Evolutionary conservation across 2,888 invertebrate species (phyloP).

Genomic region (Nymphalis c-album): DNA sequence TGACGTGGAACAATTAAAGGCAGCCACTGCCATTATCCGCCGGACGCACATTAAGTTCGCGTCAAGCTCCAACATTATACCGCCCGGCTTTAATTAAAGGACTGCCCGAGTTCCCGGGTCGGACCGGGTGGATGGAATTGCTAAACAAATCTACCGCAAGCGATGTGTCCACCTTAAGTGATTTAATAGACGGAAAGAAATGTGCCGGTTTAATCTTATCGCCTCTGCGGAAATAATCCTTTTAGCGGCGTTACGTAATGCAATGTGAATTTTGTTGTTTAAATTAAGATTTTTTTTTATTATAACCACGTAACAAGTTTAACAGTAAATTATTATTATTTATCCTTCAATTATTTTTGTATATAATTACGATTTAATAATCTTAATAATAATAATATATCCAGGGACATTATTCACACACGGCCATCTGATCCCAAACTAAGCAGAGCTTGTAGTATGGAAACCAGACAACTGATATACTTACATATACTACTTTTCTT

Average conservation of each 20-base stretch:
- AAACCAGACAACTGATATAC: too few relatives aligned
- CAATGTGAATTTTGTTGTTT: constrained; percentile 30
- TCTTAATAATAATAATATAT: too few relatives aligned
- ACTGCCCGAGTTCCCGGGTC: constrained; percentile 73
- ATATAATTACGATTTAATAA: too few relatives aligned
- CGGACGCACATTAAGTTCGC: constrained; percentile 78
- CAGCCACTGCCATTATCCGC: constrained; percentile 70
- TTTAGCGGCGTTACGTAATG: constrained; percentile 35
- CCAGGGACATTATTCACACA: too few relatives aligned
- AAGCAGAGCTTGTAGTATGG: too few relatives aligned
- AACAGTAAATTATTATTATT: too few relatives aligned
- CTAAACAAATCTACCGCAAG: constrained; percentile 80
- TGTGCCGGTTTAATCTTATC: constrained; percentile 71
- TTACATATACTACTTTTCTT: too few relatives aligned
- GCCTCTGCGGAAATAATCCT: constrained; percentile 44
- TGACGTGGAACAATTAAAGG: constrained; percentile 76
- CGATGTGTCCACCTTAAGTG: constrained; percentile 81
- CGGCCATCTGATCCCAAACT: too few relatives aligned
- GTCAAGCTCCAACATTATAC: constrained; percentile 72
- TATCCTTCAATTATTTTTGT: too few relatives aligned
- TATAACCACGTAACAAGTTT: too few relatives aligned
- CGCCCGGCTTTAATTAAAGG: constrained; percentile 80
- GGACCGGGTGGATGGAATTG: constrained; percentile 75
- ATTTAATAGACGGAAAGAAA: constrained; percentile 81
- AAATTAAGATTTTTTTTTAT: constrained; percentile 7